Evolutionary conservation across 2,113 vertebrate genomes (phyloP), one percentile per base, ranked within the genome.

Genomic region (Rhinopomastus cyanomelas): DNA sequence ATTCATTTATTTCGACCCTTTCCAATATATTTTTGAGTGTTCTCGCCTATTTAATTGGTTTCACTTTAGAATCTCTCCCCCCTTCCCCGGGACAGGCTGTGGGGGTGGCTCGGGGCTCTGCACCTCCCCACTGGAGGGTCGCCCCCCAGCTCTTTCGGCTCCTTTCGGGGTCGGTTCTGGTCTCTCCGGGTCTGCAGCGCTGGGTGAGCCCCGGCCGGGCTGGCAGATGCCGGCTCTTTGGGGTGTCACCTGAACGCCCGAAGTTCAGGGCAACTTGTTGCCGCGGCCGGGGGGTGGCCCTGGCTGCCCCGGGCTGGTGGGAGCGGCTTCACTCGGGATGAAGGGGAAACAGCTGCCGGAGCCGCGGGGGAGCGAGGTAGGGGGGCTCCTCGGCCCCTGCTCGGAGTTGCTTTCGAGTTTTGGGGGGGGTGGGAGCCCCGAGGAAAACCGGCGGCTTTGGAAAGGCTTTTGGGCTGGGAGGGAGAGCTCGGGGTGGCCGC

Each of bases 351-450:
- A 13, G 89, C 76, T 51, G 17, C 6, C 75, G 10, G 1, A 44
- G 7, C 5, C 25, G 29, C n/a, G 15, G 59, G 72, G 7, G 26
- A 46, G 36, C 64, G 64, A 26, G 29, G 15, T 53, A 67, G 9
- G 26, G 39, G 36, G 68, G 64, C 21, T 53, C 26, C 78, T 51
- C 52, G 36, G 30, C 44, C 27, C 32, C 30, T 2, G 21, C 2
- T 8, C 8, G 30, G 80, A 89, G 86, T 87, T 65, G 79, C 49
- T 65, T 42, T 61, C 0, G 64, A 80, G 72, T 90, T 85, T 32
- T 68, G 67, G 10, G 44, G 66, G 66, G 18, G 36, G 0, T 2
- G 44, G n/a, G 55, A 39, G 27, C 44, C 2, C 8, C 14, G 1
- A 22, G 52, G 56, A 21, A 46, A 77, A 83, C 2, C 1, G 60